These are phyloP conservation scores for Pipistrellus kuhlii DNA, from an alignment of 2,797 vertebrate species.

Conservation along the genomic window DNA sequence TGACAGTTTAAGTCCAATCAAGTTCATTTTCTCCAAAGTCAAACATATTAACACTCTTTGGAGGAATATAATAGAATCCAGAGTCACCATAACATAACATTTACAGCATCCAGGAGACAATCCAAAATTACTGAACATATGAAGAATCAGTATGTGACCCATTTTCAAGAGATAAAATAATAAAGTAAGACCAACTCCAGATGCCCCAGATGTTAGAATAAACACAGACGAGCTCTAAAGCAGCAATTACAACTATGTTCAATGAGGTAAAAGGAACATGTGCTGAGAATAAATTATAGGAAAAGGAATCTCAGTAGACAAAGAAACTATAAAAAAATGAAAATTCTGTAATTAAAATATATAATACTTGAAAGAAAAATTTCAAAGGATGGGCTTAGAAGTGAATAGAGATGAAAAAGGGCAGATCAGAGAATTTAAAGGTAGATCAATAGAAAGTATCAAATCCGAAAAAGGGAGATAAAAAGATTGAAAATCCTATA, in stretches of 20 bases:
- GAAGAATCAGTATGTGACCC: not conserved
- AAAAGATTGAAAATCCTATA: not conserved
- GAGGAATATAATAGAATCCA: not conserved
- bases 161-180: slow-evolving; percentile 28
- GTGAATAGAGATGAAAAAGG: not conserved
- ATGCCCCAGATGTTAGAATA: slow-evolving; percentile 1
- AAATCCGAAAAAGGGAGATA: not conserved
- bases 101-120: not conserved
- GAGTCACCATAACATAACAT: not conserved
- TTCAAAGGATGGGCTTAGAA: not conserved
- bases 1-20: not conserved
- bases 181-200: not conserved
- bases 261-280: not conserved
- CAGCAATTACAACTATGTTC: not conserved
- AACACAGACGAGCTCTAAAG: not conserved
- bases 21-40: not conserved
- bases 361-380: not conserved
- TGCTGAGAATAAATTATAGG: not conserved
- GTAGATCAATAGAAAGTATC: not conserved
- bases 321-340: not conserved
- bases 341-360: slow-evolving; percentile 24
- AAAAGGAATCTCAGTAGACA: not conserved
- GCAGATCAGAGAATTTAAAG: not conserved
- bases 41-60: not conserved
- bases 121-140: not conserved